Evolutionary conservation across 2,113 vertebrate species (phyloP), one percentile per base, ranked within the genome.

Genomic region (Sturnus vulgaris): DNA sequence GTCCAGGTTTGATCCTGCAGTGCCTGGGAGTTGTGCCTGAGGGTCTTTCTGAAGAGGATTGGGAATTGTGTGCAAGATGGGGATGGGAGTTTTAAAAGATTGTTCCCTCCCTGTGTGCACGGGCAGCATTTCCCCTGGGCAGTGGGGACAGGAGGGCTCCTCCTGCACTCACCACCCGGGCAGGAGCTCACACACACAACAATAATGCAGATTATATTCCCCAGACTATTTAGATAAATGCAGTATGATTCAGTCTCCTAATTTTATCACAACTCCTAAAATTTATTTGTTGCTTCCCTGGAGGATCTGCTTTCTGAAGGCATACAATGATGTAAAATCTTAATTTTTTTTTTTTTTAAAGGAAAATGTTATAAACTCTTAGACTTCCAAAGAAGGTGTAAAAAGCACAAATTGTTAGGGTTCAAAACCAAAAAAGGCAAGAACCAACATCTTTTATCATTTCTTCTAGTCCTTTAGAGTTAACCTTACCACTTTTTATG

Each of bases 21-120:
- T 86, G 64, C 90, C 79, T 33, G 60, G 50, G 64, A 91, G 47
- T 90, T 95, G 80, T 88, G 68, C 92, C 93, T 83, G 64, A 44
- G 64, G 59, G 82, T 31, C 56, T 64, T 86, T 77, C 64, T 79
- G 64, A 70, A 68, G 46, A 82, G 46, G 71, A 81, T 40, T 75
- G 30, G 64, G 79, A 90, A 66, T 31, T 59, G 50, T 55, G 10
- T 25, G 31, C 42, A 82, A 52, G 66, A 18, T 70, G 15, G 7
- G 27, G 33, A 86, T 73, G 60, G 65, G 60, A 86, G 20, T 35
- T 60, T 30, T 73, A 69, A 65, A 65, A 52, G 35, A 22, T 5
- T n/a, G 5, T 47, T 90, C 90, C 50, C 47, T 82, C 12, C 50
- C 39, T 27, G 17, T 21, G 37, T 33, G 60, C 24, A n/a, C 2